These are phyloP conservation scores for Catharus minimus DNA, from an alignment of 2,113 vertebrate species.

Conservation along the genomic window DNA sequence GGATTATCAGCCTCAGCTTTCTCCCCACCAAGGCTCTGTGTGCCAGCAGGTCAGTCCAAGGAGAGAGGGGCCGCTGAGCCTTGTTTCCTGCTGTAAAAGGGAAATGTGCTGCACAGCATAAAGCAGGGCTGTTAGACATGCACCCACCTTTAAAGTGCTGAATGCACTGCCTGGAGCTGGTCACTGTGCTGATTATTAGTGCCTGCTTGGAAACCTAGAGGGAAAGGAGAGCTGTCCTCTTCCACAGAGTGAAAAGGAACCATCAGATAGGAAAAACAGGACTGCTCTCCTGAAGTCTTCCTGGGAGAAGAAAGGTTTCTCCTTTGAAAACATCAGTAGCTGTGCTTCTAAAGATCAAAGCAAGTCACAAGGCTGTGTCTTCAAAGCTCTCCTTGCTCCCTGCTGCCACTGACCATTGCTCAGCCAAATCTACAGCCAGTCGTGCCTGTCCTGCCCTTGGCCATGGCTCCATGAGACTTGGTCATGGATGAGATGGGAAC, in stretches of 20 bases:
- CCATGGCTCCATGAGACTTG: background rate
- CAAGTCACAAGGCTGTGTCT: background rate
- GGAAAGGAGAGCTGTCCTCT: background rate
- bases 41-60: background rate
- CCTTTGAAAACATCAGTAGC: background rate
- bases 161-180: background rate
- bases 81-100: background rate
- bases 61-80: background rate
- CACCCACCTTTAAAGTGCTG: background rate
- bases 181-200: background rate
- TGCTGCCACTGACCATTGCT: accelerated
- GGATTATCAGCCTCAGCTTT: background rate
- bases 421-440: background rate
- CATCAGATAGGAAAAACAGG: background rate
- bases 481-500: background rate
- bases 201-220: background rate
- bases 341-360: background rate
- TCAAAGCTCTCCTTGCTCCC: background rate
- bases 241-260: background rate
- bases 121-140: background rate
- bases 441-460: too few relatives aligned
- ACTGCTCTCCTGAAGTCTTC: background rate
- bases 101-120: background rate
- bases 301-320: background rate
- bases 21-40: background rate